Conservation (phyloP, 2,888 invertebrate species). For the Therioaphis trifolii region DNA sequence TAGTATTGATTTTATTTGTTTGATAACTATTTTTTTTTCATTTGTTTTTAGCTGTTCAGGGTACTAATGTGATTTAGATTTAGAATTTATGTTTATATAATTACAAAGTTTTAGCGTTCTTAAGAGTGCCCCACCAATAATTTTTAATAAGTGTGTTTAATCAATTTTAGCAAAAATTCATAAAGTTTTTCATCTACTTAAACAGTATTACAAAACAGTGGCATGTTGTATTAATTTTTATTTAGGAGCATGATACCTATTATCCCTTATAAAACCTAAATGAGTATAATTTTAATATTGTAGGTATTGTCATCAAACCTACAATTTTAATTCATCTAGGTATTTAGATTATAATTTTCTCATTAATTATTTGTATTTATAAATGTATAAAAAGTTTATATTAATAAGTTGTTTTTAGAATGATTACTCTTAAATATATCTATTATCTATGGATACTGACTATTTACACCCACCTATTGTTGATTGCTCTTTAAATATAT, state of each 20-base stretch:
- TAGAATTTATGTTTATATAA: constrained; percentile 43
- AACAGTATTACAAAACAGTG: constrained; percentile 28
- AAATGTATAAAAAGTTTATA: too few relatives aligned
- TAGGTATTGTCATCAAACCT: too few relatives aligned
- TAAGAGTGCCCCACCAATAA: not conserved
- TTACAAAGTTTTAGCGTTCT: constrained; percentile 27
- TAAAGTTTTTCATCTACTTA: not conserved
- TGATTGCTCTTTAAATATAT: not conserved
- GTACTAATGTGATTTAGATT: constrained; percentile 60
- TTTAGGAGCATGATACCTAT: not conserved
- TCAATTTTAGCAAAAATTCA: not conserved
- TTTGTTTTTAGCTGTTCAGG: constrained; percentile 44
- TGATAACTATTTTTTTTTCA: constrained; percentile 38
- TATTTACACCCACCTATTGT: not conserved
- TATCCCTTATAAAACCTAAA: too few relatives aligned
- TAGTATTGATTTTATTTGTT: constrained; percentile 54
- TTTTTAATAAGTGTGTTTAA: constrained; percentile 13
- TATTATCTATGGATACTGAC: too few relatives aligned
- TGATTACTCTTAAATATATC: too few relatives aligned
- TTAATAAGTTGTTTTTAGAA: too few relatives aligned
- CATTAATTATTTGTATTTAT: too few relatives aligned
- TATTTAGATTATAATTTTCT: too few relatives aligned
- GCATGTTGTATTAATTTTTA: not conserved
- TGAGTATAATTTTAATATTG: too few relatives aligned
- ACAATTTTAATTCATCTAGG: too few relatives aligned